Percentiles rank a stretch among this genome's conserved stretches.
Conservation (phyloP, 2,113 vertebrate genomes). For the Macquaria australasica region DNA sequence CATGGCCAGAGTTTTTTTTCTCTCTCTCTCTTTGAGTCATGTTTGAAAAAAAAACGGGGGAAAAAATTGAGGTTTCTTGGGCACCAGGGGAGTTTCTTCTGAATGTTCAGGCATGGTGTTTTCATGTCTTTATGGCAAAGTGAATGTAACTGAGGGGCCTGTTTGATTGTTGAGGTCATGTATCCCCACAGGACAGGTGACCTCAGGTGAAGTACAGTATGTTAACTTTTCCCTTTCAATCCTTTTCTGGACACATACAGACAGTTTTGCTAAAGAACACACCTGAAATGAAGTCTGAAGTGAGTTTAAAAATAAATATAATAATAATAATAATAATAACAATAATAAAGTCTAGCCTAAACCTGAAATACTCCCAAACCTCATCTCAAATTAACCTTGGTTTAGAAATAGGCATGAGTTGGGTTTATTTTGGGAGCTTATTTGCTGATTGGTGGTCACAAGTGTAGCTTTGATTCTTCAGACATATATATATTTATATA, state of each 20-base stretch:
- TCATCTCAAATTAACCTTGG: not conserved
- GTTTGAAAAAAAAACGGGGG: not conserved
- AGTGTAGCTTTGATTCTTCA: not conserved
- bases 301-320: not conserved
- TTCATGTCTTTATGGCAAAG: not conserved
- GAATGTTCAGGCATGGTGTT: not conserved
- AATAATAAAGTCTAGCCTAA: not conserved
- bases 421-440: not conserved
- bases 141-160: not conserved
- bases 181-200: not conserved
- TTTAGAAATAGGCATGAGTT: not conserved
- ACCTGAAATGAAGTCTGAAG: not conserved
- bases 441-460: conserved; percentile 8
- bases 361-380: not conserved
- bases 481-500: too few relatives aligned
- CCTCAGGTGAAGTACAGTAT: not conserved
- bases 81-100: not conserved
- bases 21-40: not conserved
- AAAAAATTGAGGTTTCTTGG: not conserved
- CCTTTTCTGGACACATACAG: not conserved
- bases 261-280: not conserved
- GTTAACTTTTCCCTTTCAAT: not conserved
- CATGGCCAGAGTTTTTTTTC: conserved; percentile 15
- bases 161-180: not conserved
- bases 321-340: too few relatives aligned